A percentile compares a stretch with the other conserved stretches of the same genome.
Evolutionary conservation across 2,888 invertebrate species (phyloP).

Genomic region (Agrotis clavis): DNA sequence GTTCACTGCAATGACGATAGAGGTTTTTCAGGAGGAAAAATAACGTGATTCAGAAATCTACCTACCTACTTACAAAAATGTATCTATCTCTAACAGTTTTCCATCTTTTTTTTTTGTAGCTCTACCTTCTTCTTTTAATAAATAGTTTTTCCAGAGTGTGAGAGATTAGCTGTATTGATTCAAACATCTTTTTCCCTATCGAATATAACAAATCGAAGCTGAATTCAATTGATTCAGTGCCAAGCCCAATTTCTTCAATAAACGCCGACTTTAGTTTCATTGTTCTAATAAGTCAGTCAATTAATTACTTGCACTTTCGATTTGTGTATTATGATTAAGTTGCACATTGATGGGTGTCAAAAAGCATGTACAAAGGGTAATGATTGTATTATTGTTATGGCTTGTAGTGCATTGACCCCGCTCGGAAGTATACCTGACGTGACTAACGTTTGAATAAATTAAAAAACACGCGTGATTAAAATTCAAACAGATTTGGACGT

Average conservation of each 20-base stretch:
- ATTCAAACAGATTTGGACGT: conserved; percentile 67
- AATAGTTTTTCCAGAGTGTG: background rate
- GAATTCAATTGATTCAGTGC: background rate
- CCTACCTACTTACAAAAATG: background rate
- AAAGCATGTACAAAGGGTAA: conserved; percentile 60
- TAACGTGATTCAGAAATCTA: background rate
- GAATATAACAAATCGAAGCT: background rate
- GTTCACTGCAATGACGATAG: conserved; percentile 4
- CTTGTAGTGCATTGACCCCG: conserved; percentile 72
- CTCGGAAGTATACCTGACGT: conserved; percentile 62
- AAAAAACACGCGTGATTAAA: conserved; percentile 63
- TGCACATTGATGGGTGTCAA: conserved; percentile 66
- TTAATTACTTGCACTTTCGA: conserved; percentile 51
- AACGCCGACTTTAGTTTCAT: background rate
- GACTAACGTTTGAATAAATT: conserved; percentile 63
- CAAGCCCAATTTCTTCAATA: conserved; percentile 4
- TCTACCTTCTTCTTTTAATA: background rate
- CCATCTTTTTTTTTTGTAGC: background rate
- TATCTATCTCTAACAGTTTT: background rate
- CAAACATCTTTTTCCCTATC: background rate
- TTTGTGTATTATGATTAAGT: conserved; percentile 51
- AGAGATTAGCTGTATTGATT: background rate
- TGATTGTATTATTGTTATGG: conserved; percentile 50
- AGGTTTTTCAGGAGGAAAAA: conserved; percentile 42
- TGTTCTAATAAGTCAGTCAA: conserved; percentile 24